Conservation (phyloP, 64 coral and sea anemone genomes). For the Pocillopora verrucosa region DNA sequence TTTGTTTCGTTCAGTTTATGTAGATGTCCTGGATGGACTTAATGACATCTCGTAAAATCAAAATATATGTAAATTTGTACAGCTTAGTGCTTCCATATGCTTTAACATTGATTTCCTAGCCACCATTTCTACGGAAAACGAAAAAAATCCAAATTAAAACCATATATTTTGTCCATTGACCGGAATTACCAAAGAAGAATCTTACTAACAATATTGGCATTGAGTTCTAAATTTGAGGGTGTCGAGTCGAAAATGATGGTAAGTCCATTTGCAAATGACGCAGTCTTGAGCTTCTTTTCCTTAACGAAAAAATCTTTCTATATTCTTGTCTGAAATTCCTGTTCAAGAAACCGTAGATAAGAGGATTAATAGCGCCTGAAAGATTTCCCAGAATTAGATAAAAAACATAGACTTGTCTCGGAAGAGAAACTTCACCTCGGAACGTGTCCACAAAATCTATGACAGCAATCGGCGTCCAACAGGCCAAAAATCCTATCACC, state of each 20-base stretch:
- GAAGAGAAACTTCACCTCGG: constrained; percentile 15
- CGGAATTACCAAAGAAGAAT: neutral
- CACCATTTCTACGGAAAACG: neutral
- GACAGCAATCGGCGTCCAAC: constrained; percentile 33
- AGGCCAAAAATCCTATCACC: constrained; percentile 13
- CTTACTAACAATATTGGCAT: neutral
- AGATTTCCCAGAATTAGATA: constrained; percentile 41
- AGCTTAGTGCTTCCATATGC: neutral
- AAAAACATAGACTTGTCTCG: constrained; percentile 15
- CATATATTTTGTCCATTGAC: neutral
- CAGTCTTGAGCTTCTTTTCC: neutral
- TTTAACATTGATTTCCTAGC: no score
- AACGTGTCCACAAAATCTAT: constrained; percentile 45
- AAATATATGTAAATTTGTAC: neutral
- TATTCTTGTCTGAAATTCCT: constrained; percentile 35
- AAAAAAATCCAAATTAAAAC: neutral
- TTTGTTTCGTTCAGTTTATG: no score
- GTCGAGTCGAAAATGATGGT: neutral
- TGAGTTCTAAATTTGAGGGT: neutral
- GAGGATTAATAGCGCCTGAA: neutral
- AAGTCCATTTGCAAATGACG: neutral
- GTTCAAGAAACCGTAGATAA: constrained; percentile 21
- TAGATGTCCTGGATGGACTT: neutral
- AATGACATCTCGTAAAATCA: neutral
- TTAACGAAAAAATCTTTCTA: neutral